A percentile compares a stretch with the other conserved stretches of the same genome.
Conservation (phyloP, 2,113 vertebrate species). For the Chloropsis cyanopogon region DNA sequence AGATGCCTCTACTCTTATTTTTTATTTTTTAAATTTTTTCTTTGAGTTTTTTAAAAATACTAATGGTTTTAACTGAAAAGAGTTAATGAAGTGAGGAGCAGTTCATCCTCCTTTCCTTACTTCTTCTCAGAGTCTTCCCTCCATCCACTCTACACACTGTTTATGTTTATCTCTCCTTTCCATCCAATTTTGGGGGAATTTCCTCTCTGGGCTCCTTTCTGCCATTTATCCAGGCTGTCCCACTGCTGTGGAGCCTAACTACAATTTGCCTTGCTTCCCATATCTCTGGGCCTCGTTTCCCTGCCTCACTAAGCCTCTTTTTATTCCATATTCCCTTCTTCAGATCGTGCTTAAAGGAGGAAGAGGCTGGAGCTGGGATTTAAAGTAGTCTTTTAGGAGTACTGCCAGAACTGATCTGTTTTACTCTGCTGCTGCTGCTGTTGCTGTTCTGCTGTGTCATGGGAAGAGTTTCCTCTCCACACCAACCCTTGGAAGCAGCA, state of each 20-base stretch:
- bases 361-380: background rate
- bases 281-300: background rate
- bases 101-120: background rate
- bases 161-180: background rate
- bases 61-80: background rate
- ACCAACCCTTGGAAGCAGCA: background rate
- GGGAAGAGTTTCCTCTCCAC: conserved; percentile 54
- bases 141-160: background rate
- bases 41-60: background rate
- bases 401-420: conserved; percentile 69
- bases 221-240: background rate
- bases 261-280: background rate
- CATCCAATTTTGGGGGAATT: background rate
- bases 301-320: background rate
- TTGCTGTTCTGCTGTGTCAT: conserved; percentile 80
- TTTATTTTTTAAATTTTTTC: background rate
- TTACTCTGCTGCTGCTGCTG: conserved; percentile 60
- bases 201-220: background rate
- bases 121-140: background rate
- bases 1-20: background rate
- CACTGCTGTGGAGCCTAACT: background rate
- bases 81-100: background rate
- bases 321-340: background rate
- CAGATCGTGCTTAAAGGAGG: background rate
- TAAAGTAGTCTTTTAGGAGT: conserved; percentile 14